A percentile compares a stretch with the other conserved stretches of the same genome.
These are phyloP conservation scores for Pseudomugil tenellus DNA, from an alignment of 2,797 vertebrate genomes.

Conservation along the genomic window DNA sequence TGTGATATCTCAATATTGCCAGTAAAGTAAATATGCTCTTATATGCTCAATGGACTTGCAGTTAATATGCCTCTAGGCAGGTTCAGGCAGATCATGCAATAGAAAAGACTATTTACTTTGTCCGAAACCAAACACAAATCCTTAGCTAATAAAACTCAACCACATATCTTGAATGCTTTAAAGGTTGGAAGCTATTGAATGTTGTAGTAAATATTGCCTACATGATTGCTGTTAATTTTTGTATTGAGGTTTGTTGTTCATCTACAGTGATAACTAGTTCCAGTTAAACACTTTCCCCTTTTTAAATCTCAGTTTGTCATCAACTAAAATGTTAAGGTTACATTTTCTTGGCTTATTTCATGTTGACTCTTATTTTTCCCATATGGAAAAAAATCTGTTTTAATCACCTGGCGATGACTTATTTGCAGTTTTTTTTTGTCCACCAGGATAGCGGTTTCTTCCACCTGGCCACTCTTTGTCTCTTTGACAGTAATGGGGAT, in stretches of 20 bases:
- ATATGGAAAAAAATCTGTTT: no score
- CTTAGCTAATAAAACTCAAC: conserved; percentile 11
- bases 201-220: neutral
- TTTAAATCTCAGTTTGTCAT: neutral
- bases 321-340: neutral
- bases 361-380: neutral
- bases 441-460: neutral
- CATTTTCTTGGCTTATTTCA: neutral
- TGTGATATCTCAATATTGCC: conserved; percentile 14
- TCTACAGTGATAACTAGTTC: neutral
- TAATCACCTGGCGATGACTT: no score
- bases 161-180: neutral
- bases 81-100: neutral
- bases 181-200: neutral
- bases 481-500: neutral
- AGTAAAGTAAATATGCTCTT: conserved; percentile 11
- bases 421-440: no score
- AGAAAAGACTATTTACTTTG: neutral
- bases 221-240: neutral
- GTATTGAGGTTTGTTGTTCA: neutral
- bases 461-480: neutral
- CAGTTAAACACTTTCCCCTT: neutral
- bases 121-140: neutral
- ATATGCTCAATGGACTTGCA: neutral
- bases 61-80: conserved; percentile 3